phyloP scores from a whole-genome alignment of 2,888 invertebrate genomes.

The Cheilosia pagana region DNA sequence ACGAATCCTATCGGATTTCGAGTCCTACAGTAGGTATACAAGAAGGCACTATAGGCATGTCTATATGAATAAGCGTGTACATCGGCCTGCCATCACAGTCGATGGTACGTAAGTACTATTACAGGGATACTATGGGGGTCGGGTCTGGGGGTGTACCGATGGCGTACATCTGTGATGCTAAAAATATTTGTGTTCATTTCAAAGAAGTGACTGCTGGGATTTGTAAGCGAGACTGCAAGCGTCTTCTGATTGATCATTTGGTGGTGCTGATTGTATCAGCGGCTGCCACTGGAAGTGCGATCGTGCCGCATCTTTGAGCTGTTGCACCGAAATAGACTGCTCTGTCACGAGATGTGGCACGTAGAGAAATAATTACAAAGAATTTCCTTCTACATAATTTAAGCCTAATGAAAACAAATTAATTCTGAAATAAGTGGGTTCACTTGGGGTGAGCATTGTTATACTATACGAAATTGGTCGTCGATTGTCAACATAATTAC shows the following conservation, averaged over 20 bases:
- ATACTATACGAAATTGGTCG: constrained; percentile 57
- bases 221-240: constrained; percentile 69
- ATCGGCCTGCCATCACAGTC: too few relatives aligned
- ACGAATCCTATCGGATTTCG: constrained; percentile 52
- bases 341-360: constrained; percentile 69
- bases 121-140: too few relatives aligned
- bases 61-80: too few relatives aligned
- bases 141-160: too few relatives aligned
- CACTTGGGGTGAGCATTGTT: constrained; percentile 70
- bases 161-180: constrained; percentile 69
- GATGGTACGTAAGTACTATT: too few relatives aligned
- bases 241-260: constrained; percentile 72
- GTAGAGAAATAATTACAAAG: constrained; percentile 71
- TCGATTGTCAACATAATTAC: constrained; percentile 74
- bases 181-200: constrained; percentile 72
- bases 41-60: background rate
- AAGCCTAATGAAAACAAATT: constrained; percentile 74
- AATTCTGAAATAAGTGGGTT: constrained; percentile 74
- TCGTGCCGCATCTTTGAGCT: constrained; percentile 64
- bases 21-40: background rate
- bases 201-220: constrained; percentile 73
- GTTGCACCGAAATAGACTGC: constrained; percentile 57
- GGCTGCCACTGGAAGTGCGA: constrained; percentile 53
- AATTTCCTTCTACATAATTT: constrained; percentile 66
- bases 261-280: constrained; percentile 62